Percentiles rank a stretch among this genome's conserved stretches.
Conservation (phyloP, 2,797 vertebrate genomes). For the Chelon auratus region DNA sequence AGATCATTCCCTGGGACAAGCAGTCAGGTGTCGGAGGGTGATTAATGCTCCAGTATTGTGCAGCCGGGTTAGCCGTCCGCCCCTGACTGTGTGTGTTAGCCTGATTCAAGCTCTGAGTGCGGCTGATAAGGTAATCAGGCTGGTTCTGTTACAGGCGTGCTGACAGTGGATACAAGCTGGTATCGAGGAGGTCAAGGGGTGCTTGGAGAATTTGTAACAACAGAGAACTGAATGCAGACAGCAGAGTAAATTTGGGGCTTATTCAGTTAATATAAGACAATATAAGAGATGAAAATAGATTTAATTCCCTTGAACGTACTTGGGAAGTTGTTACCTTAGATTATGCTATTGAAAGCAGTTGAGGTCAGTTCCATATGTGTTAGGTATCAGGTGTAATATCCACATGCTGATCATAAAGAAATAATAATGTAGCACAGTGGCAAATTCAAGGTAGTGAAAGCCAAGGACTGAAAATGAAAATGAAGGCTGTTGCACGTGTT, state of each 20-base stretch:
- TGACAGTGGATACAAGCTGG: slow-evolving; percentile 29
- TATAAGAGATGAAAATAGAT: neutral
- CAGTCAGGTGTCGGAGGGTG: slow-evolving; percentile 45
- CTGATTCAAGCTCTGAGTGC: slow-evolving; percentile 58
- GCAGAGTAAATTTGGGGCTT: neutral
- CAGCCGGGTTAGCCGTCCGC: slow-evolving; percentile 39
- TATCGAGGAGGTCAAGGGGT: slow-evolving; percentile 3
- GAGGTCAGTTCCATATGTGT: slow-evolving; percentile 12
- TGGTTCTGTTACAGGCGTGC: slow-evolving; percentile 21
- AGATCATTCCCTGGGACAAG: slow-evolving; percentile 60
- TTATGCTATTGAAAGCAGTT: neutral
- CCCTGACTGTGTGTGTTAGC: slow-evolving; percentile 54
- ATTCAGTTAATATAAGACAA: neutral
- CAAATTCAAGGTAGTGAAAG: neutral
- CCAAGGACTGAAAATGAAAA: neutral
- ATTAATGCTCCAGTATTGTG: slow-evolving; percentile 63
- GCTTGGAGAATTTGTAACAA: slow-evolving; percentile 15
- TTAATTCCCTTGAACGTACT: neutral
- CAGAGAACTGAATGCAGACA: neutral
- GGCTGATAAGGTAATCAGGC: slow-evolving; percentile 69
- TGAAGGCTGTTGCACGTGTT: neutral
- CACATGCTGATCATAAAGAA: slow-evolving; percentile 4
- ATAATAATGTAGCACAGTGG: slow-evolving; percentile 5
- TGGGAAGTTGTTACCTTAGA: neutral
- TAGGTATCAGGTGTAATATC: slow-evolving; percentile 2